phyloP scores from a whole-genome alignment of 2,888 invertebrate species.

The Epinotia nisella region DNA sequence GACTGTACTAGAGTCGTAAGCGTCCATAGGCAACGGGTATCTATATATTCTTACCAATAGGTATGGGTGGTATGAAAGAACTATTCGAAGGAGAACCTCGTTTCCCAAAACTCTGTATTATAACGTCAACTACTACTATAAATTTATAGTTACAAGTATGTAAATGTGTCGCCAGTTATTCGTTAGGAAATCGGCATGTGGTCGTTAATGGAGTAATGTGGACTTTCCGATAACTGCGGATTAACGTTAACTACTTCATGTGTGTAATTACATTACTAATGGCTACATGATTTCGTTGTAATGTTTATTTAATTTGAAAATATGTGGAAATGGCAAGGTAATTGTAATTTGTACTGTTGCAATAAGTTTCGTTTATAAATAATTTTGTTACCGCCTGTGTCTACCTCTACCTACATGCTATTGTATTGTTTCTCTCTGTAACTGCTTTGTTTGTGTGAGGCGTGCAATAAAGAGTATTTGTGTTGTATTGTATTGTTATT shows the following conservation, averaged over 20 bases:
- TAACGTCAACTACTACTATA: not conserved
- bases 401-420: no score
- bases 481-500: no score
- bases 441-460: no score
- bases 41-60: no score
- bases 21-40: no score
- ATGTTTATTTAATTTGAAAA: constrained; percentile 6
- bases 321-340: constrained; percentile 3
- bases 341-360: not conserved
- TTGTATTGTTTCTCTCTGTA: no score
- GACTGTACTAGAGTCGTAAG: no score
- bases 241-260: constrained; percentile 24
- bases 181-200: constrained; percentile 34
- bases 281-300: not conserved
- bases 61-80: no score
- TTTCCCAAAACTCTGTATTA: no score
- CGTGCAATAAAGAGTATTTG: no score
- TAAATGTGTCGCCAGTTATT: constrained; percentile 3
- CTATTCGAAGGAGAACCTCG: no score
- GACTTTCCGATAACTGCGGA: constrained; percentile 30
- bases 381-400: no score
- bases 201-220: constrained; percentile 15
- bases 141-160: not conserved
- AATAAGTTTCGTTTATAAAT: not conserved
- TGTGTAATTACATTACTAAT: constrained; percentile 16